Evolutionary conservation across 2,888 invertebrate species (phyloP).

Genomic region (Beris morrisii): DNA sequence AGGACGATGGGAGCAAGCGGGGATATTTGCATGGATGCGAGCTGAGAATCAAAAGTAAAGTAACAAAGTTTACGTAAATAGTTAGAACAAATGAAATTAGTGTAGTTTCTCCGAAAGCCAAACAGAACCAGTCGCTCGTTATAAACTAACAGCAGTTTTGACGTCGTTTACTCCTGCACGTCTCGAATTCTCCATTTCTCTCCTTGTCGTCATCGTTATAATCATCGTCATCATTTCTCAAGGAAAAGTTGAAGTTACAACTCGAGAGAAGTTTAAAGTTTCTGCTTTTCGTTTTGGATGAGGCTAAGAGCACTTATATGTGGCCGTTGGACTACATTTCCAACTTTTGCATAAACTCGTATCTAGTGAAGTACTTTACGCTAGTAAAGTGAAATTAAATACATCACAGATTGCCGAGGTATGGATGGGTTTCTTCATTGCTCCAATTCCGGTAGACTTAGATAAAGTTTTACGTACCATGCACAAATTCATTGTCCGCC

Average conservation of each 20-base stretch:
- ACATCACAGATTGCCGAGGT: no score
- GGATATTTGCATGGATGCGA: no score
- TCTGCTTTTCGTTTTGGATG: neutral
- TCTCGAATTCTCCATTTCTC: neutral
- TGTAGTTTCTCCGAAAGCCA: neutral
- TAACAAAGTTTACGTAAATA: slow-evolving; percentile 10
- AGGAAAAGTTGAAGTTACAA: neutral
- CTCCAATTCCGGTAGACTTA: no score
- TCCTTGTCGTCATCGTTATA: neutral
- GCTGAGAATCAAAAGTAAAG: neutral
- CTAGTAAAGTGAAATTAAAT: no score
- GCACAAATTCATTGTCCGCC: no score
- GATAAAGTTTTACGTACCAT: no score
- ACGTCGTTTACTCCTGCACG: neutral
- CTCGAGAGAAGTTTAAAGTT: neutral
- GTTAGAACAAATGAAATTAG: slow-evolving; percentile 9
- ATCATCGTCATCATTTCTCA: neutral
- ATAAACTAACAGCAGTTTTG: neutral
- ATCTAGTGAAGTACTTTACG: no score
- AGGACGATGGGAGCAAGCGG: no score
- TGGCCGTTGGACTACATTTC: no score
- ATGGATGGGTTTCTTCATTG: no score
- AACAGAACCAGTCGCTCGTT: neutral
- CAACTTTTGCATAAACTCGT: no score
- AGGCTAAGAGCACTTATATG: no score